Base-by-base conservation (phyloP, 2,113 vertebrate species). In the Chionomys nivalis region DNA sequence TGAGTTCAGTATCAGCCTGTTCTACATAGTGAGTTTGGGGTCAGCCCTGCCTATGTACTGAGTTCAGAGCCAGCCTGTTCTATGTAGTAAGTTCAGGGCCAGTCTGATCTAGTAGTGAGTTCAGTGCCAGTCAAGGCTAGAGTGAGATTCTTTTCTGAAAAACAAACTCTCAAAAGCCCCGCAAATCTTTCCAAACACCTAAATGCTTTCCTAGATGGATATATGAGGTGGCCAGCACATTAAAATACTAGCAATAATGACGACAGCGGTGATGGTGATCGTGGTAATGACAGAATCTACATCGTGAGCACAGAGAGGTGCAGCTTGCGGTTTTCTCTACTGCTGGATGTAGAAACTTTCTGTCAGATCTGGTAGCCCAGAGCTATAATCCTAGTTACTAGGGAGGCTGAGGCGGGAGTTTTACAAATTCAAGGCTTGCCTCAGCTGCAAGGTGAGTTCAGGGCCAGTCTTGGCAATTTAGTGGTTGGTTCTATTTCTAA, bases 211-310 rank as follows among this genome's bases (percentile, higher is more conserved):
- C 58, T 66, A 42, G 33, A 33, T 24, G 63, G 42, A 55, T 47
- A 63, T 21, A 5, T 26, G 39, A 95, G 4, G 24, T 58, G 58
- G 10, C 26, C 89, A 90, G 28, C 44, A 42, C 36, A 87, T 85
- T 58, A 85, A 95, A 63, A 76, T 31, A 44, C 11, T 76, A 76
- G 3, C 39, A 12, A 28, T 28, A 26, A 5, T 39, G 39, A 26
- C 12, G 5, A 33, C 19, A 0, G 52, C 21, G 4, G 33, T 21
- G 5, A 31, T 11, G 63, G 10, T 28, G 1, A 7, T 16, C 31
- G 2, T 33, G 13, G 66, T 17, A 58, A 23, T 87, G 52, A 36
- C 3, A 91, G 33, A 82, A 65, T 81, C 47, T 70, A 93, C 26
- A 52, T 55, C n/a, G 72, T 17, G 19, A 24, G 1, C 10, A 17